A percentile compares a stretch with the other conserved stretches of the same genome.
phyloP scores from a whole-genome alignment of 1,140 invertebrate genomes.

The Monochamus saltuarius region DNA sequence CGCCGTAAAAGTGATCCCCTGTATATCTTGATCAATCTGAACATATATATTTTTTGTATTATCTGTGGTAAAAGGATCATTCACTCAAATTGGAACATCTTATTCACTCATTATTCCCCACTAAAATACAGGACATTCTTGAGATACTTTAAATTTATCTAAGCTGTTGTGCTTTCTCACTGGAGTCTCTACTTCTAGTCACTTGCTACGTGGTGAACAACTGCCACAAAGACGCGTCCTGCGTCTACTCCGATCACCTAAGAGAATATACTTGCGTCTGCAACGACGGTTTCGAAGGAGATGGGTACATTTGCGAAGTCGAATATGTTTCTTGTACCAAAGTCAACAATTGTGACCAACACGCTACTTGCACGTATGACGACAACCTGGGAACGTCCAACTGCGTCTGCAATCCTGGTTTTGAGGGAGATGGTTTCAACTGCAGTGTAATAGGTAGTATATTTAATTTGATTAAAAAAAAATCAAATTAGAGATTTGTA shows the following conservation, averaged over 20 bases:
- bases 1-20: too few relatives aligned
- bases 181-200: constrained; percentile 58
- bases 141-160: too few relatives aligned
- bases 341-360: constrained; percentile 69
- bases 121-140: too few relatives aligned
- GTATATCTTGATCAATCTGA: too few relatives aligned
- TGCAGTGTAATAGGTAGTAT: constrained; percentile 47
- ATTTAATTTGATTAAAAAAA: too few relatives aligned
- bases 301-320: constrained; percentile 71
- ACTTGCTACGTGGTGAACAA: constrained; percentile 73
- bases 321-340: constrained; percentile 64
- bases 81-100: too few relatives aligned
- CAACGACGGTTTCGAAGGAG: constrained; percentile 74
- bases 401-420: constrained; percentile 80
- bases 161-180: too few relatives aligned
- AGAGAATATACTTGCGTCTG: constrained; percentile 75
- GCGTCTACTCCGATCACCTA: constrained; percentile 61
- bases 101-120: too few relatives aligned
- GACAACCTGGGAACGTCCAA: constrained; percentile 62
- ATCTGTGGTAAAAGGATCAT: too few relatives aligned
- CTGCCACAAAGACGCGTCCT: constrained; percentile 77
- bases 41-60: too few relatives aligned
- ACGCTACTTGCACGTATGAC: constrained; percentile 73
- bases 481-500: too few relatives aligned
- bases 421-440: constrained; percentile 73